Percentiles rank a stretch among this genome's conserved stretches.
Evolutionary conservation across 2,113 vertebrate genomes (phyloP).

Genomic region (Urocolius indicus): DNA sequence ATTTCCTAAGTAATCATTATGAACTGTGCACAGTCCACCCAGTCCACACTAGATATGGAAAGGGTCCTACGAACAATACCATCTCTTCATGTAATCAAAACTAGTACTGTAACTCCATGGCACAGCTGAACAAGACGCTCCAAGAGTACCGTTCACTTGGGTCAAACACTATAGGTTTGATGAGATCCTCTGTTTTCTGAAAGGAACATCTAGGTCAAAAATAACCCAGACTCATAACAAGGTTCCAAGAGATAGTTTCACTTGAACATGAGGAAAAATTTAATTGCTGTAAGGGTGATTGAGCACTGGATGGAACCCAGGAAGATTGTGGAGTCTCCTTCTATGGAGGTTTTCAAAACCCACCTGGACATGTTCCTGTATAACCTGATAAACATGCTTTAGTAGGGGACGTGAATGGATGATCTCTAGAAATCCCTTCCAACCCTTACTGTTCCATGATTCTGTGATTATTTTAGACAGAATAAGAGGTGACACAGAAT

Average conservation of each 20-base stretch:
- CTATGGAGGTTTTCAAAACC: no score
- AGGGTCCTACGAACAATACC: not conserved
- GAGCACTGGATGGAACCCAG: no score
- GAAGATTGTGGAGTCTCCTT: no score
- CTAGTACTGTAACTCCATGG: not conserved
- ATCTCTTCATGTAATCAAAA: not conserved
- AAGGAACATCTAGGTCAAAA: not conserved
- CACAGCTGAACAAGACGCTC: not conserved
- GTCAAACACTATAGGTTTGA: not conserved
- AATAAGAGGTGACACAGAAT: not conserved
- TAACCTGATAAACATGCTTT: no score
- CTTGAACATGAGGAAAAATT: no score
- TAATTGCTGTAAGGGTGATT: no score
- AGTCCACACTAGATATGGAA: fast-evolving
- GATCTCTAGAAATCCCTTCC: no score
- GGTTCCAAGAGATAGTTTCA: not conserved
- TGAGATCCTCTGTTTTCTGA: not conserved
- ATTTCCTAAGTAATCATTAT: not conserved
- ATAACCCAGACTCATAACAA: not conserved
- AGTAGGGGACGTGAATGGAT: no score
- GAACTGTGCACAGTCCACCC: not conserved
- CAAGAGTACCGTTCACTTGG: not conserved
- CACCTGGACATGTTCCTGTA: no score
- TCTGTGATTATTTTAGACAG: not conserved
- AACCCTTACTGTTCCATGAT: no score